Base-by-base conservation (phyloP, 2,113 vertebrate species). In the Stictonetta naevosa region DNA sequence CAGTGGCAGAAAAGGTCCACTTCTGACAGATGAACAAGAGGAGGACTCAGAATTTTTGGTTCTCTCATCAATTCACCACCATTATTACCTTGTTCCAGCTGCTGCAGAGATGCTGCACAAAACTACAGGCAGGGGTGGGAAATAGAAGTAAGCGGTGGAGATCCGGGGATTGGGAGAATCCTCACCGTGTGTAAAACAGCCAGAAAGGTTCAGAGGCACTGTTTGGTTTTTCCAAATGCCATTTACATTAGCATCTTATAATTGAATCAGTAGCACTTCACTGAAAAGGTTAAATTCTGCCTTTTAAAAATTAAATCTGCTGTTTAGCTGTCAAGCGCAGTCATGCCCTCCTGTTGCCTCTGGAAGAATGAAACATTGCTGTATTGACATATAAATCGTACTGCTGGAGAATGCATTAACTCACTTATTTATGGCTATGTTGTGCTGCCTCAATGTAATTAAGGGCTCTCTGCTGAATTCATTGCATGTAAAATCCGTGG, bases 271-370 rank as follows among this genome's bases (percentile, higher is more conserved):
- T 42, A 83, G 40, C 77, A 28, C 74, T 95, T 94, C 52, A 21
- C 77, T 87, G 87, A 80, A 94, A 95, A 95, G 89, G 91, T 96
- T 97, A 95, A 83, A 86, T 88, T 87, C 62, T 86, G 64, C 83
- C 84, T 95, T 83, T 85, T 89, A 60, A 64, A 84, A 85, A 93
- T 60, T 8, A 86, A 72, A 91, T 94, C 77, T 64, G 74, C 72
- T 53, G 22, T 64, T 93, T 50, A 83, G 71, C 72, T 94, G 76
- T 75, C 86, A 93, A 5, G 40, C 28, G 10, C 67, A 62, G 60
- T 25, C 25, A 1, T 87, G 82, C 60, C 78, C 89, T 96, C 92
- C 90, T 66, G 26, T 94, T 93, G 71, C 80, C 89, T 91, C 55
- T 26, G 88, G 91, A 88, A 55, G 83, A 91, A 76, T 48, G 91